phyloP scores from a whole-genome alignment of 2,888 invertebrate genomes.

The Leptinotarsa haldemani region DNA sequence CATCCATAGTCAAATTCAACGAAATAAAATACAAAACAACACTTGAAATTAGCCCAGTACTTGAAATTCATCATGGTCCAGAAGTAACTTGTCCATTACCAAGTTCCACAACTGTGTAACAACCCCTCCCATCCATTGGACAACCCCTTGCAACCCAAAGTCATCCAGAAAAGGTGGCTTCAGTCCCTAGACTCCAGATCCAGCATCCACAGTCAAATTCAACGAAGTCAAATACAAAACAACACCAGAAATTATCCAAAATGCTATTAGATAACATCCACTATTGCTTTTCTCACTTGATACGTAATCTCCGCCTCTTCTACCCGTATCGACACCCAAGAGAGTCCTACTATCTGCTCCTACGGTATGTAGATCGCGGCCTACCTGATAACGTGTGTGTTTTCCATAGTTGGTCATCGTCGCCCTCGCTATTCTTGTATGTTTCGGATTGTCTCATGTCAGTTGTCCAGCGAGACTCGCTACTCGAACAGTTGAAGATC shows the following conservation, averaged over 20 bases:
- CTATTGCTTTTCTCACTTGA: not conserved
- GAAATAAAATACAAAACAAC: too few species aligned
- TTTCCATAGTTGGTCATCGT: constrained; percentile 56
- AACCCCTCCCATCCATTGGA: too few species aligned
- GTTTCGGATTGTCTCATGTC: constrained; percentile 53
- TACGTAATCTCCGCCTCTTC: not conserved
- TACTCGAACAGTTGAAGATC: constrained; percentile 44
- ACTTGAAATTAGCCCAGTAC: too few species aligned
- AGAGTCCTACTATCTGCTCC: constrained; percentile 36
- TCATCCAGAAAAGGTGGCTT: too few species aligned
- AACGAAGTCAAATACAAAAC: too few species aligned
- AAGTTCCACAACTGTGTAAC: too few species aligned
- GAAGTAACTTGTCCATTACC: too few species aligned
- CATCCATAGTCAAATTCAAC: too few species aligned
- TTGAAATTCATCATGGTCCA: too few species aligned
- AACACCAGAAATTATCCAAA: not conserved
- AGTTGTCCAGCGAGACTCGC: constrained; percentile 57
- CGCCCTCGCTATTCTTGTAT: constrained; percentile 51
- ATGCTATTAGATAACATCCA: not conserved
- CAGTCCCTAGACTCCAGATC: too few species aligned
- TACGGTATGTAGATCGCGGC: constrained; percentile 47
- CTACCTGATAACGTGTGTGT: constrained; percentile 53
- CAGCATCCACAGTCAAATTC: too few species aligned
- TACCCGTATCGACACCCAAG: constrained; percentile 8
- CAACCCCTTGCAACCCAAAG: too few species aligned